Conservation (phyloP, 2,888 invertebrate genomes). For the Tridacna crocea region DNA sequence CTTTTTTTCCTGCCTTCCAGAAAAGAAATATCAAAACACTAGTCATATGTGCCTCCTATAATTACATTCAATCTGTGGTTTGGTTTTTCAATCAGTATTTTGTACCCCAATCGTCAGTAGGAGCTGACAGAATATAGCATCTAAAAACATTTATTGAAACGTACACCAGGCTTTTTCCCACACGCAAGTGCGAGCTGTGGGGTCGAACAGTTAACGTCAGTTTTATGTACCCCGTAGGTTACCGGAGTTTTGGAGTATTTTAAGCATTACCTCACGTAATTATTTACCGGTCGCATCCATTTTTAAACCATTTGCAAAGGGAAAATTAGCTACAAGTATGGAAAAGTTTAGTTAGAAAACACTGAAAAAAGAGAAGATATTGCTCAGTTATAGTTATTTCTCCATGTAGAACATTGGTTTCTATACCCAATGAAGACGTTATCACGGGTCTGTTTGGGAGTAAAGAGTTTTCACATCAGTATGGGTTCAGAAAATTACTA, state of each 20-base stretch:
- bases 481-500: slow-evolving; percentile 44
- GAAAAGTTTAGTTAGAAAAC: too few species aligned
- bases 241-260: slow-evolving; percentile 18
- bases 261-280: neutral
- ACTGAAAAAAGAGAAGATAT: too few species aligned
- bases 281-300: too few species aligned
- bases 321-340: too few species aligned
- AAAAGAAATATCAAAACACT: neutral
- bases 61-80: slow-evolving; percentile 31
- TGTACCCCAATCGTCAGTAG: slow-evolving; percentile 39
- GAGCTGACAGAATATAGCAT: slow-evolving; percentile 62
- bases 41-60: neutral
- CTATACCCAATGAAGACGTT: too few species aligned
- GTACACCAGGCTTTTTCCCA: slow-evolving; percentile 55
- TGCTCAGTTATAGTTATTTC: too few species aligned
- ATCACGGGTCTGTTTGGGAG: too few species aligned
- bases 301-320: too few species aligned
- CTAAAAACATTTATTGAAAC: slow-evolving; percentile 64
- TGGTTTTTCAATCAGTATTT: slow-evolving; percentile 64
- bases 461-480: neutral
- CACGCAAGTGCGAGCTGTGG: slow-evolving; percentile 58
- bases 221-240: slow-evolving; percentile 19
- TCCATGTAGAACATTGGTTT: too few species aligned
- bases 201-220: slow-evolving; percentile 35
- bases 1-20: slow-evolving; percentile 21